Percentiles rank a stretch among this genome's conserved stretches.
phyloP scores from a whole-genome alignment of 2,113 vertebrate species.

The Taxidea taxus region DNA sequence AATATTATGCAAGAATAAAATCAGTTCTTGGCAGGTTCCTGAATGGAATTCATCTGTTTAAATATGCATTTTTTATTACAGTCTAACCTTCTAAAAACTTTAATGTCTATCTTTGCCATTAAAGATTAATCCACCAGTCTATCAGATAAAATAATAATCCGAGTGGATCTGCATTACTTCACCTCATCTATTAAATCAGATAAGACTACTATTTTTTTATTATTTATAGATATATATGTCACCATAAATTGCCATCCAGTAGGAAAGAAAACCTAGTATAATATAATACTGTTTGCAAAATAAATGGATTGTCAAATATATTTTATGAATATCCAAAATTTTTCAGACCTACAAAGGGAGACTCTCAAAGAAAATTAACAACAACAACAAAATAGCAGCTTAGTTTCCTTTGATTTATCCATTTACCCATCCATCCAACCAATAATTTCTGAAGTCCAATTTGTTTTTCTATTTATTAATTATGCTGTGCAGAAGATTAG shows the following conservation, averaged over 20 bases:
- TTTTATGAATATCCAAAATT: neutral
- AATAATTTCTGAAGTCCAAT: neutral
- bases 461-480: neutral
- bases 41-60: constrained; percentile 79
- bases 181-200: constrained; percentile 75
- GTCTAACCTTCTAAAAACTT: constrained; percentile 82
- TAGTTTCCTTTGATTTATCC: neutral
- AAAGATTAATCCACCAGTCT: constrained; percentile 81
- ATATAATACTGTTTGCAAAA: constrained; percentile 30
- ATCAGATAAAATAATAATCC: constrained; percentile 78
- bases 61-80: constrained; percentile 84
- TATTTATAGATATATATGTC: constrained; percentile 8
- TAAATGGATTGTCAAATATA: neutral
- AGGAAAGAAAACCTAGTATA: constrained; percentile 8
- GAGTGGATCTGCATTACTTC: constrained; percentile 72
- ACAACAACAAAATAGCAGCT: neutral
- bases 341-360: neutral
- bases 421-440: neutral
- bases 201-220: constrained; percentile 38
- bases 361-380: neutral
- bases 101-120: constrained; percentile 80
- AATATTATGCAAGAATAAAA: constrained; percentile 70
- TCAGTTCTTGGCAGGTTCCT: constrained; percentile 73
- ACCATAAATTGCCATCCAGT: neutral
- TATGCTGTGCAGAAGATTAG: neutral